A percentile compares a stretch with the other conserved stretches of the same genome.
phyloP scores from a whole-genome alignment of 1,140 invertebrate genomes.

The Radopholus similis region DNA sequence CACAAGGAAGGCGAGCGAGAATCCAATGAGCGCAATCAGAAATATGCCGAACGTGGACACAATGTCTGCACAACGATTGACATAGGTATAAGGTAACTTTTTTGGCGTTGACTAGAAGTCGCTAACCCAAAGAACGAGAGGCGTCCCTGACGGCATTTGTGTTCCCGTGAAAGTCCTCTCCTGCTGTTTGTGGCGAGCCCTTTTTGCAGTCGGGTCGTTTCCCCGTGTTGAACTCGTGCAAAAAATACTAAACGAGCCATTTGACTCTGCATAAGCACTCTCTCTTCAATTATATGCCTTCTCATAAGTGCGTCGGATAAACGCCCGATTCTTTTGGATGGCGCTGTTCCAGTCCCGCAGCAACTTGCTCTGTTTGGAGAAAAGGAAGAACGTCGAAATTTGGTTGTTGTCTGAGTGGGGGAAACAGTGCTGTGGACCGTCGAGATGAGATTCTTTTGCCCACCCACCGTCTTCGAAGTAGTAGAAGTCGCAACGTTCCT shows the following conservation, averaged over 20 bases:
- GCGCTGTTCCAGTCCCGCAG: constrained; percentile 36
- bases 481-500: constrained; percentile 38
- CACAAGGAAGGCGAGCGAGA: constrained; percentile 1
- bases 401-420: constrained; percentile 30
- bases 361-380: constrained; percentile 25
- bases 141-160: constrained; percentile 6
- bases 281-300: too few species aligned
- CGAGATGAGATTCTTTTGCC: not conserved
- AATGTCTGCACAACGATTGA: constrained; percentile 29
- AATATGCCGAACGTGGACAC: constrained; percentile 39
- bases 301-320: constrained; percentile 31
- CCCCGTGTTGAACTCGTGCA: constrained; percentile 21
- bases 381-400: constrained; percentile 36
- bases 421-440: too few species aligned
- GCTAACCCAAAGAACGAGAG: constrained; percentile 15
- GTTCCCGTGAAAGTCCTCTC: constrained; percentile 9
- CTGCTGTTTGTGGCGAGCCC: not conserved
- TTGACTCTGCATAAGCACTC: too few species aligned
- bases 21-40: constrained; percentile 34
- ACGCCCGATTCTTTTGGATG: constrained; percentile 33
- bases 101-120: too few species aligned
- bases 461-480: constrained; percentile 36
- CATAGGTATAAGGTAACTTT: not conserved
- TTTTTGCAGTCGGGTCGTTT: constrained; percentile 30
- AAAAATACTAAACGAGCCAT: too few species aligned